Evolutionary conservation across 1,140 invertebrate genomes (phyloP).

Genomic region (Drosophila quadrilineata): DNA sequence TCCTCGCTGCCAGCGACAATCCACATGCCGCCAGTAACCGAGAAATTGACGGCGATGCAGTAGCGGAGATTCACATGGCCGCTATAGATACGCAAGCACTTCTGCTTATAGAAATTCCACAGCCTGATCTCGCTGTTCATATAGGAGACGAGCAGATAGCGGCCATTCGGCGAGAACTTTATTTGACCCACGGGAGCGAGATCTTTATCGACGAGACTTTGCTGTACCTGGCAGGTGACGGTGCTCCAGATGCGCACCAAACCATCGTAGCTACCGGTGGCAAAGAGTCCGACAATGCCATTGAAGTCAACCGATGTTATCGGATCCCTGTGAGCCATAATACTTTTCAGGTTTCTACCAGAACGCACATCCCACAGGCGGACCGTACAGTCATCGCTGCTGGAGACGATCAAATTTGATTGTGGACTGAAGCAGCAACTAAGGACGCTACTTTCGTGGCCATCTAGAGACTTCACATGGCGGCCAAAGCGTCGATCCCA

Average conservation of each 20-base stretch:
- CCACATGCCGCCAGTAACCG: slow-evolving; percentile 56
- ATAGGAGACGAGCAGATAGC: slow-evolving; percentile 46
- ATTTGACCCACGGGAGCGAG: slow-evolving; percentile 54
- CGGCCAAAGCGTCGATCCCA: slow-evolving; percentile 35
- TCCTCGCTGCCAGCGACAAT: slow-evolving; percentile 63
- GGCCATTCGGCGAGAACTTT: slow-evolving; percentile 59
- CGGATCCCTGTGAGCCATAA: slow-evolving; percentile 52
- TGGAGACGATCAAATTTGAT: slow-evolving; percentile 42
- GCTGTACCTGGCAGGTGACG: slow-evolving; percentile 24
- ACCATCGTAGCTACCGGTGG: slow-evolving; percentile 56
- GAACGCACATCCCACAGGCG: slow-evolving; percentile 56
- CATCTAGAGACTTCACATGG: slow-evolving; percentile 11
- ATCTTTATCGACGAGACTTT: slow-evolving; percentile 55
- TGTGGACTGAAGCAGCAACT: slow-evolving; percentile 52
- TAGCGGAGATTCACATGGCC: slow-evolving; percentile 47
- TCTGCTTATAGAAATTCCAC: slow-evolving; percentile 56
- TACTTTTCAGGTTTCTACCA: slow-evolving; percentile 17
- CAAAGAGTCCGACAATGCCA: slow-evolving; percentile 41
- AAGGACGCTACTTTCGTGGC: slow-evolving; percentile 34
- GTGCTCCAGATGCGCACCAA: slow-evolving; percentile 59
- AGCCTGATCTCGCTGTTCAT: slow-evolving; percentile 52
- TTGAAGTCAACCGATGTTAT: slow-evolving; percentile 55
- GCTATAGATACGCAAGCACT: slow-evolving; percentile 50
- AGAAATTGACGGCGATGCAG: slow-evolving; percentile 55
- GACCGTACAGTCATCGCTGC: slow-evolving; percentile 40